These are phyloP conservation scores for Heliothis subflexa DNA, from an alignment of 1,140 invertebrate species.

Conservation along the genomic window DNA sequence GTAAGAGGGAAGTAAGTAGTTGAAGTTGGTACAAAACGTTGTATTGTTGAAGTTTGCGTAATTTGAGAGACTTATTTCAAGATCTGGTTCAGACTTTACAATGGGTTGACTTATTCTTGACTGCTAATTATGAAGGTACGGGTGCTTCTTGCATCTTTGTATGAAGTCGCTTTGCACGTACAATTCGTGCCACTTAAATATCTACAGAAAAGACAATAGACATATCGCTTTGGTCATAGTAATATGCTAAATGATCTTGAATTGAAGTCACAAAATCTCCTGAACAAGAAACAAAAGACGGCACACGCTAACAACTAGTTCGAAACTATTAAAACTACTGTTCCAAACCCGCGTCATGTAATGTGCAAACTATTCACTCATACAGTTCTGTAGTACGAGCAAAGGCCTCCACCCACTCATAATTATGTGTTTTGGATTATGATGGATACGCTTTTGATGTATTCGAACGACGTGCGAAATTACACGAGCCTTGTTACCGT, in stretches of 20 bases:
- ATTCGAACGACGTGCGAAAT: conserved; percentile 38
- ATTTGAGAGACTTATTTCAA: too few relatives aligned
- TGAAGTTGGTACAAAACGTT: not conserved
- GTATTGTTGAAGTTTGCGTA: not conserved
- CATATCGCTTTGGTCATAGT: too few relatives aligned
- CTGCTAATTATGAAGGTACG: too few relatives aligned
- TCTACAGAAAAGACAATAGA: too few relatives aligned
- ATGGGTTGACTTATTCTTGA: too few relatives aligned
- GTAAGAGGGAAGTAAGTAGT: not conserved
- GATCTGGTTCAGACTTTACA: too few relatives aligned
- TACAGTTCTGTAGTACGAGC: conserved; percentile 15
- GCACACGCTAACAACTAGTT: not conserved
- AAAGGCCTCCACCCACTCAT: conserved; percentile 33
- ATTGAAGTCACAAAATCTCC: too few relatives aligned
- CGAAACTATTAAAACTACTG: conserved; percentile 14
- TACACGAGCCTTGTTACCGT: conserved; percentile 31
- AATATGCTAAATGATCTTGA: too few relatives aligned
- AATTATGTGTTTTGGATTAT: conserved; percentile 57
- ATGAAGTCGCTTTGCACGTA: too few relatives aligned
- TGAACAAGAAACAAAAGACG: not conserved
- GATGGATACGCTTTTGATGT: conserved; percentile 50
- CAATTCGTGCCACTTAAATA: too few relatives aligned
- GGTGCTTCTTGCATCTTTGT: too few relatives aligned
- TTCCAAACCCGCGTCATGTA: not conserved
- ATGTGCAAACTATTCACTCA: conserved; percentile 17